phyloP scores from a whole-genome alignment of 2,797 vertebrate species.

The Poeciliopsis paucimaculata region DNA sequence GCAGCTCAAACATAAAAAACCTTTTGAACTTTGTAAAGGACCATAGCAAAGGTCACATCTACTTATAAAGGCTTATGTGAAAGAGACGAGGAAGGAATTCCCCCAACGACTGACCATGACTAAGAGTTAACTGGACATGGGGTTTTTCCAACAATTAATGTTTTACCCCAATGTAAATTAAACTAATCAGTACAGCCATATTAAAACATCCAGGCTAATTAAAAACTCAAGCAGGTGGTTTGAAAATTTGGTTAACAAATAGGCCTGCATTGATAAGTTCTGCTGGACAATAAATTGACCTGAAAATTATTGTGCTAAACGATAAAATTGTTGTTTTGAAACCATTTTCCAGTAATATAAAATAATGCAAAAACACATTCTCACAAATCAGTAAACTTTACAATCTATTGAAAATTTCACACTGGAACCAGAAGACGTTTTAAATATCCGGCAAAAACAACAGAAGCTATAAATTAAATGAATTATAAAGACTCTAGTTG shows the following conservation, averaged over 20 bases:
- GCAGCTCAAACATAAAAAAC: not conserved
- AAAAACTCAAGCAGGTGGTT: not conserved
- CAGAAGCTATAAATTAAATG: no score
- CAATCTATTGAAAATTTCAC: no score
- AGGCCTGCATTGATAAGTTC: no score
- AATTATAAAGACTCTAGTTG: no score
- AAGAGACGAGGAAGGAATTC: not conserved
- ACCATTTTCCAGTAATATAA: no score
- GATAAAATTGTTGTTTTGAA: no score
- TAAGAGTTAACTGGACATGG: not conserved
- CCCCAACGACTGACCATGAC: not conserved
- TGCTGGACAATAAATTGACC: no score
- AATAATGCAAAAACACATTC: no score
- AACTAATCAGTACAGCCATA: not conserved
- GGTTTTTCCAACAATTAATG: not conserved
- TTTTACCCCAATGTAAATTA: not conserved
- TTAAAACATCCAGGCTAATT: not conserved
- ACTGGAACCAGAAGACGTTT: no score
- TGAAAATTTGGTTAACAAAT: not conserved
- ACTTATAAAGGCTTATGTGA: not conserved
- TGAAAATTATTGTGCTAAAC: no score
- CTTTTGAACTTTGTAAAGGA: slow-evolving; percentile 1
- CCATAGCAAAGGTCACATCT: not conserved
- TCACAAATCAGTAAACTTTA: no score
- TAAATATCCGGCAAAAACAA: no score